phyloP scores from a whole-genome alignment of 1,140 invertebrate species.

The Leptopilina boulardi region DNA sequence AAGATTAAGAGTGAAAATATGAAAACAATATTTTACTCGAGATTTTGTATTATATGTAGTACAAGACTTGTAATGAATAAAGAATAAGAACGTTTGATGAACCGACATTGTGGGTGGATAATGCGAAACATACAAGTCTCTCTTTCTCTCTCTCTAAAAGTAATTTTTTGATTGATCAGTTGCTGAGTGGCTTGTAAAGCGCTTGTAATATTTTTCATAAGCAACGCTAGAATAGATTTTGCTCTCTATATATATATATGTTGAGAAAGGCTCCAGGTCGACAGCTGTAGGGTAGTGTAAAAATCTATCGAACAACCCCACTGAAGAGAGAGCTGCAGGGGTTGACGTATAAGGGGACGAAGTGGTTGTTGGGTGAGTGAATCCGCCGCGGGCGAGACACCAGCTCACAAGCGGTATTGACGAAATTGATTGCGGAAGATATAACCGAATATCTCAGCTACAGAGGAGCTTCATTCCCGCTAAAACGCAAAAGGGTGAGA shows the following conservation, averaged over 20 bases:
- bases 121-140: constrained; percentile 28
- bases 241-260: neutral
- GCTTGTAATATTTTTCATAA: constrained; percentile 34
- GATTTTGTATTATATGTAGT: too few relatives aligned
- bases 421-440: constrained; percentile 72
- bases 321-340: constrained; percentile 45
- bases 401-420: constrained; percentile 70
- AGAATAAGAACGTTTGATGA: constrained; percentile 31
- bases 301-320: constrained; percentile 67
- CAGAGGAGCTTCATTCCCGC: constrained; percentile 48
- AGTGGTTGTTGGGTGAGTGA: constrained; percentile 45
- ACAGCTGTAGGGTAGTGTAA: constrained; percentile 57
- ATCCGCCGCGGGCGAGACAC: constrained; percentile 59
- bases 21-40: too few relatives aligned
- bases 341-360: constrained; percentile 37
- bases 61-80: neutral
- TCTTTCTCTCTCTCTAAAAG: too few relatives aligned
- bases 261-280: constrained; percentile 44
- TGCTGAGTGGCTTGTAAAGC: constrained; percentile 44
- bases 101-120: constrained; percentile 7
- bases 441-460: constrained; percentile 60
- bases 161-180: constrained; percentile 35
- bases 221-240: constrained; percentile 22
- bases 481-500: constrained; percentile 72
- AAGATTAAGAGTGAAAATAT: too few relatives aligned